Conservation (phyloP, 2,113 vertebrate genomes). For the Uropsilus gracilis region DNA sequence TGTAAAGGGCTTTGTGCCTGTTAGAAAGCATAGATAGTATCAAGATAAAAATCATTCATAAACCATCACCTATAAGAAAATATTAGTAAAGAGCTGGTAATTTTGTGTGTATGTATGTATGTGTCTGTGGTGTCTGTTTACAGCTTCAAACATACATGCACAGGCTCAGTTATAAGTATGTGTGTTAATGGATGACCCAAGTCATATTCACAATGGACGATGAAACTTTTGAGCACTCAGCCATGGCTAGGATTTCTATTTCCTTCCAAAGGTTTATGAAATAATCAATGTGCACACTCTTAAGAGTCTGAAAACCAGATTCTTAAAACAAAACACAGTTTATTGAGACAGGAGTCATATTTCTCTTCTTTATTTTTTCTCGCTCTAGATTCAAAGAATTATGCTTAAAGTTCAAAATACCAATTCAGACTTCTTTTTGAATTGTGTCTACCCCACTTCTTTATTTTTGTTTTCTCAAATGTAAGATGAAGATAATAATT, state of each 20-base stretch:
- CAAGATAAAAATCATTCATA: background rate
- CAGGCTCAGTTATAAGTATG: background rate
- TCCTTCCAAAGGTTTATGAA: background rate
- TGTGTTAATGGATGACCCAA: background rate
- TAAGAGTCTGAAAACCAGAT: background rate
- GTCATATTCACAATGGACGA: background rate
- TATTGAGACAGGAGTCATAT: background rate
- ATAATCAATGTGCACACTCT: background rate
- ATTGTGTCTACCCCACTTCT: background rate
- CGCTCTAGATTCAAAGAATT: background rate
- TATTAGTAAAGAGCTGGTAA: background rate
- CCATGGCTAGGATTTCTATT: background rate
- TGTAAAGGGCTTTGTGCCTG: background rate
- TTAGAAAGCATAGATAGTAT: background rate
- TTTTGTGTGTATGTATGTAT: background rate
- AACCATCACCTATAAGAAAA: background rate
- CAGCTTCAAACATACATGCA: fast-evolving
- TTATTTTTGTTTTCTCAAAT: background rate
- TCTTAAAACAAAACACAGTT: background rate
- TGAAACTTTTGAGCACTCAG: background rate
- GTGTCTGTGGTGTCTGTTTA: background rate
- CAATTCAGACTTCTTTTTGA: background rate
- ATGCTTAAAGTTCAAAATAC: background rate
- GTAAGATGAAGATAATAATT: background rate
- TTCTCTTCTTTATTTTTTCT: conserved; percentile 1